Evolutionary conservation across 2,113 vertebrate species (phyloP), one percentile per base, ranked within the genome.

Genomic region (Uria lomvia): DNA sequence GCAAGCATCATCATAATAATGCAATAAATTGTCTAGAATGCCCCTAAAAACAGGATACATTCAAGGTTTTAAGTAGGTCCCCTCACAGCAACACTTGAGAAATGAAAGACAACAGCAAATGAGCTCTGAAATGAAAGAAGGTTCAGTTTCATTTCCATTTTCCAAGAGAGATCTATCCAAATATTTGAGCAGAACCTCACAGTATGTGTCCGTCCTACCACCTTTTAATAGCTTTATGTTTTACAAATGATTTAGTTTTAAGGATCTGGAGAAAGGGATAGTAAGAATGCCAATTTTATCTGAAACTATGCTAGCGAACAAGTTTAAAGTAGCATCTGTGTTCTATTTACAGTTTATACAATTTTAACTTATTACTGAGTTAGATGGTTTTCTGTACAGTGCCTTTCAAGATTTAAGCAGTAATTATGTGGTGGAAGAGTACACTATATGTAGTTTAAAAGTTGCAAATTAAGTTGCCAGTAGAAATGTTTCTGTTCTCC

Each of bases 61-160:
- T 60, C 2, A 10, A 66, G 22, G 7, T 42, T 75, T 92, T 70
- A 60, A 65, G 20, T 13, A 42, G 30, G 15, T 83, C 17, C 16
- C 24, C 60, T 73, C 34, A 53, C 15, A 84, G 32, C 23, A 90
- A 86, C 21, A 52, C 60, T 72, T 92, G 56, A 78, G n/a, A 89
- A 93, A 86, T 71, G 85, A 95, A 96, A 47, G 18, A 58, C 21
- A 62, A 30, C 13, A 42, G 59, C 27, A 65, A 96, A 87, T 71
- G 81, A 93, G 70, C 96, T 86, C 90, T 93, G 83, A 96, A 94
- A 93, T 92, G 66, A 97, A 93, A 95, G 49, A 88, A 50, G 34
- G 45, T 86, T 96, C 58, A 47, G 75, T 95, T 92, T 93, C 76
- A 73, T 96, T 97, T 97, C 91, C 30, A 38, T 96, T 97, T 95